Percentiles rank a stretch among this genome's conserved stretches.
These are phyloP conservation scores for Pygoscelis adeliae DNA, from an alignment of 2,113 vertebrate species.

Conservation along the genomic window DNA sequence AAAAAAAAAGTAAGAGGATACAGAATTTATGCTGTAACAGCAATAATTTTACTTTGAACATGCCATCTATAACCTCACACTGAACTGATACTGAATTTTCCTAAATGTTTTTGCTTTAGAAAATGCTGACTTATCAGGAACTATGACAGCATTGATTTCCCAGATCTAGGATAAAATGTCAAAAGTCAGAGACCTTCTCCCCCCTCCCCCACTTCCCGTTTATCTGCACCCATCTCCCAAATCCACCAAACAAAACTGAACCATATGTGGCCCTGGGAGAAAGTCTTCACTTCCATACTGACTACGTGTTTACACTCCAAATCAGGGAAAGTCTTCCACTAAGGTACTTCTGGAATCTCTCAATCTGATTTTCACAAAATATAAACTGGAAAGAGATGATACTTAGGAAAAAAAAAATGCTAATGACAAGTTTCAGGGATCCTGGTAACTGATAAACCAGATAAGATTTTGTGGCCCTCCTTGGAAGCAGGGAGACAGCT, in stretches of 20 bases:
- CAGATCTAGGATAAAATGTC: not conserved
- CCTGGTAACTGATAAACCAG: not conserved
- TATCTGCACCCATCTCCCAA: not conserved
- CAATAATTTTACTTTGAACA: not conserved
- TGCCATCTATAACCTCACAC: not conserved
- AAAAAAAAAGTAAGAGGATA: not conserved
- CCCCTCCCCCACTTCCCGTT: accelerated
- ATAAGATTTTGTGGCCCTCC: not conserved
- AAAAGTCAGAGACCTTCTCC: not conserved
- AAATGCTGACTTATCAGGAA: not conserved
- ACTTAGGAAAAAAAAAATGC: not conserved
- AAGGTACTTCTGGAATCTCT: not conserved
- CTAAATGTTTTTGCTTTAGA: not conserved
- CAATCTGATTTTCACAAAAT: not conserved
- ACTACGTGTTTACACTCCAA: not conserved
- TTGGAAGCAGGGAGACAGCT: not conserved
- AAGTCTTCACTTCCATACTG: not conserved
- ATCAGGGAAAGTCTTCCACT: not conserved
- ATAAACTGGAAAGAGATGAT: not conserved
- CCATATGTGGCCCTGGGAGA: not conserved
- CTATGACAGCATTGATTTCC: not conserved
- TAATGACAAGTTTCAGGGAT: not conserved
- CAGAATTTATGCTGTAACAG: not conserved
- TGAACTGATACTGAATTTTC: not conserved
- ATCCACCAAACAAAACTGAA: not conserved